Conservation (phyloP, 2,888 invertebrate genomes). For the Tipula helvola region DNA sequence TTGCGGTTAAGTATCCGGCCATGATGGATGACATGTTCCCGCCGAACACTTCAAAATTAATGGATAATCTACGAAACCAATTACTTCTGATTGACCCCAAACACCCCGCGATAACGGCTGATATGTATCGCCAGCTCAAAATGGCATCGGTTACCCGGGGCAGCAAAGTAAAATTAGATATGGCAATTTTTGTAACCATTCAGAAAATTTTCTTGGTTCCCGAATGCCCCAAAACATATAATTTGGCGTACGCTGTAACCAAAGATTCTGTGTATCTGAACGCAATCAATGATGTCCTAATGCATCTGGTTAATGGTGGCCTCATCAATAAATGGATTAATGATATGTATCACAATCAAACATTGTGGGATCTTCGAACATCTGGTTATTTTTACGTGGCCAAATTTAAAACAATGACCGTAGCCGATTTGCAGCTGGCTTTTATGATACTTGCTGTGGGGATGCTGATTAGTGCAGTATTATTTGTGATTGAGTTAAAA, state of each 20-base stretch:
- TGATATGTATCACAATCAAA: constrained; percentile 25
- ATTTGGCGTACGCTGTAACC: constrained; percentile 28
- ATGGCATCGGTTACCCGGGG: constrained; percentile 29
- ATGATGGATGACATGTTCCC: constrained; percentile 33
- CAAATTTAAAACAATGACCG: constrained; percentile 28
- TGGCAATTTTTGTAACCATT: constrained; percentile 26
- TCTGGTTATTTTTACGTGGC: constrained; percentile 20
- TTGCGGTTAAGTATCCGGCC: constrained; percentile 31
- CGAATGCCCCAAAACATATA: constrained; percentile 33
- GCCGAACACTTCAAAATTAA: constrained; percentile 27
- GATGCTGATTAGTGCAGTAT: neutral
- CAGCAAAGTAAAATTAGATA: constrained; percentile 25
- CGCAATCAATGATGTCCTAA: constrained; percentile 25
- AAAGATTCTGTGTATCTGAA: constrained; percentile 27
- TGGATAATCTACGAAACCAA: constrained; percentile 25
- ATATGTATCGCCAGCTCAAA: constrained; percentile 20
- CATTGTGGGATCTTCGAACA: constrained; percentile 21
- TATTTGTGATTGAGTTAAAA: neutral
- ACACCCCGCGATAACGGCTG: constrained; percentile 24
- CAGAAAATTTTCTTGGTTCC: constrained; percentile 29
- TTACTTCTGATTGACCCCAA: constrained; percentile 24
- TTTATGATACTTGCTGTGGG: constrained; percentile 26
- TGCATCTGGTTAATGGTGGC: constrained; percentile 27
- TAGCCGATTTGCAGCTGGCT: constrained; percentile 30
- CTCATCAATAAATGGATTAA: constrained; percentile 30